These are phyloP conservation scores for Tethea ocularis DNA, from an alignment of 2,888 invertebrate species.

Conservation along the genomic window DNA sequence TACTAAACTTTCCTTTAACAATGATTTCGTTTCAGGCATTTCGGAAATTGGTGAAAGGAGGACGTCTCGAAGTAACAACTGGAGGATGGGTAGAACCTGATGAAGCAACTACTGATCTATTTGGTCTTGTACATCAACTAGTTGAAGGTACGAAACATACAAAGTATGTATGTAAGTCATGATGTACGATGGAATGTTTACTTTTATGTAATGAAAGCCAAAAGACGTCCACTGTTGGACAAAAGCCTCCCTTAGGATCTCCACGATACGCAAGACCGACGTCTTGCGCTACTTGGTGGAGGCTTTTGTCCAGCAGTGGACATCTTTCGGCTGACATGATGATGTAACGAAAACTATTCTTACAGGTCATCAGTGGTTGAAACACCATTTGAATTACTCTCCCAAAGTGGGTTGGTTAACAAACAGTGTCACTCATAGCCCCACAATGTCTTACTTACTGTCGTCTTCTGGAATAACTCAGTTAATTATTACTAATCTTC, in stretches of 20 bases:
- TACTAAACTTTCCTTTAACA: background rate
- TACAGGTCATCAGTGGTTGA: conserved; percentile 95
- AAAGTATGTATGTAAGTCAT: background rate
- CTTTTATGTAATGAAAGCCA: no score
- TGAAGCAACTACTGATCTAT: conserved; percentile 94
- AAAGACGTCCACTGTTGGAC: no score
- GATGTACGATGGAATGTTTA: background rate
- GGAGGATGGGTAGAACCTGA: conserved; percentile 98
- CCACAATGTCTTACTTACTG: conserved; percentile 94
- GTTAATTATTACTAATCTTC: conserved; percentile 94
- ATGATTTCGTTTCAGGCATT: conserved; percentile 76
- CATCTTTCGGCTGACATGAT: no score
- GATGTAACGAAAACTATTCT: conserved; percentile 32
- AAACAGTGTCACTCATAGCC: conserved; percentile 97
- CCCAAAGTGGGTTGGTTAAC: conserved; percentile 95
- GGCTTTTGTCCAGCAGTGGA: no score
- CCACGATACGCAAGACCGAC: no score
- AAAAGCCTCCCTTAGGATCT: no score
- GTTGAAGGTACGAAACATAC: conserved; percentile 87
- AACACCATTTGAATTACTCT: conserved; percentile 89
- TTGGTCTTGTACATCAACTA: conserved; percentile 94
- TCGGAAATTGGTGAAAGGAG: conserved; percentile 89
- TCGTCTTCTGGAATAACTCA: conserved; percentile 90
- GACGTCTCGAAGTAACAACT: conserved; percentile 94
- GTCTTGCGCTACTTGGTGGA: no score